Percentiles rank a stretch among this genome's conserved stretches.
Conservation (phyloP, 2,797 vertebrate genomes). For the Picus viridis region DNA sequence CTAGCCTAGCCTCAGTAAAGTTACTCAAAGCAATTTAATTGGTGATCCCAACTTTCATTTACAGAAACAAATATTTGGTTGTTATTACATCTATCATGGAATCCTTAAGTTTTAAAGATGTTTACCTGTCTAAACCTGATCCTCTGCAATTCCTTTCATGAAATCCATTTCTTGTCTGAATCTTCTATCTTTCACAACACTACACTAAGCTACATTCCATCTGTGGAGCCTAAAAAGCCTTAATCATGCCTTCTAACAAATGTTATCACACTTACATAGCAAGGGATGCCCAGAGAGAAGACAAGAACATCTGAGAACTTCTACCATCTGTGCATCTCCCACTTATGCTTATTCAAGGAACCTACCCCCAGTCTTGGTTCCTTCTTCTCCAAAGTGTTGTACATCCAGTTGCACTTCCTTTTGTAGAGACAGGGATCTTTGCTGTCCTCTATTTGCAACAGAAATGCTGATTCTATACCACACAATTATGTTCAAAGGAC, state of each 20-base stretch:
- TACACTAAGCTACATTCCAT: conserved; percentile 40
- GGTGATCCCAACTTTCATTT: not conserved
- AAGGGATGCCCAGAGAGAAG: conserved; percentile 44
- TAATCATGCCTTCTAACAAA: conserved; percentile 61
- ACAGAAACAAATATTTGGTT: not conserved
- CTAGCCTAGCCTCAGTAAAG: not conserved
- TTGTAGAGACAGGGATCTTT: not conserved
- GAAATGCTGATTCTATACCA: not conserved
- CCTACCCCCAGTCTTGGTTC: not conserved
- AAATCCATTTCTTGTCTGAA: not conserved
- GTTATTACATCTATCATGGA: not conserved
- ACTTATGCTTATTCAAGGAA: conserved; percentile 26
- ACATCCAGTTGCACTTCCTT: not conserved
- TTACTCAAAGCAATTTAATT: not conserved
- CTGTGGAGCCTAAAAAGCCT: conserved; percentile 39
- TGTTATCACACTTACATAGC: conserved; percentile 43
- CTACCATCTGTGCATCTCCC: conserved; percentile 47
- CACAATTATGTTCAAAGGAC: not conserved
- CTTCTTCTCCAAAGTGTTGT: not conserved
- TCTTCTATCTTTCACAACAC: conserved; percentile 19
- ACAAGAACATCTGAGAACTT: conserved; percentile 53
- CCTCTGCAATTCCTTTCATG: not conserved
- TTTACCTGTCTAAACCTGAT: not conserved
- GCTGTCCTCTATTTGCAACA: not conserved
- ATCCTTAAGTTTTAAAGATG: no score